Evolutionary conservation across 2,888 invertebrate species (phyloP), one percentile per base, ranked within the genome.

Genomic region (Scaeva pyrastri): DNA sequence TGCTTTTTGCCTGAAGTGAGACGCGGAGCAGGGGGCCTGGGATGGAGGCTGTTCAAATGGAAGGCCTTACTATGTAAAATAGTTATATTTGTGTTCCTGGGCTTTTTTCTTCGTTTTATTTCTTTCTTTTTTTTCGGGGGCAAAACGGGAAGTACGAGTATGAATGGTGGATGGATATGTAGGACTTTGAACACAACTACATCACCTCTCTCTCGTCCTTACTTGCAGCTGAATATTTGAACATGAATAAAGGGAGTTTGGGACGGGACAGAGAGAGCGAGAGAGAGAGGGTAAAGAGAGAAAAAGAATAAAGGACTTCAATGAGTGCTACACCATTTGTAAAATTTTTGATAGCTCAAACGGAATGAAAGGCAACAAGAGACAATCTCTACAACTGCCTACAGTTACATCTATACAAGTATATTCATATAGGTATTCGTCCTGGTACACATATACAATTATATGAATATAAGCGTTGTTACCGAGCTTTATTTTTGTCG

Each of bases 321-420:
- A 71, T 16, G 66, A 68, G 74, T 52, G 45, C 58, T 75, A 71
- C 39, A 75, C 39, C 62, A 75, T 78, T 78, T 78, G 79, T 66
- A 85, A 80, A 52, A 85, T 56, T 72, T 85, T 85, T 85, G 84
- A 84, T 84, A 75, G 71, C 71, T 79, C 71, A 58, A 75, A 79
- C 56, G 55, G 43, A 72, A 58, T 56, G 62, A 39, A 79, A 26
- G 58, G 43, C 68, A 60, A 26, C 64, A 66, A 56, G 50, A 70
- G 74, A 71, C 31, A 66, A 48, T 50, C 52, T 50, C 68, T 14
- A 70, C 11, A 68, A 39, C 43, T 14, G 0, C 19, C 5, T 12
- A 5, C 12, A 58, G 2, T 11, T 16, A 11, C 36, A n/a, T n/a
- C 16, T 19, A 36, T 11, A 16, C 26, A 64, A 31, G 31, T 31